Conservation (phyloP, 2,888 invertebrate species). For the Dryadula phaetusa region DNA sequence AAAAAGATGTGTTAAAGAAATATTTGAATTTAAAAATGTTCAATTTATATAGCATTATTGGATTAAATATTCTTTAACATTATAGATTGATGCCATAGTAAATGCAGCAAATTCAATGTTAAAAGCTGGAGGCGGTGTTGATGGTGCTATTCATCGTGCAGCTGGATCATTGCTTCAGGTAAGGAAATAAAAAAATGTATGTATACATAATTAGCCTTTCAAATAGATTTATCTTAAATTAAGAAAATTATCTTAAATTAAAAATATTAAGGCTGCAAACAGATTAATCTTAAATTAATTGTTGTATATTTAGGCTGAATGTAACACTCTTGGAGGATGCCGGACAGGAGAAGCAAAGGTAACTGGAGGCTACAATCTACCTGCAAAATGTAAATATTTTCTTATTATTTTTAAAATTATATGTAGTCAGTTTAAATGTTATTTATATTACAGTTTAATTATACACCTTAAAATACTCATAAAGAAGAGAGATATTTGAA, state of each 20-base stretch:
- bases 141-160: slow-evolving; percentile 94
- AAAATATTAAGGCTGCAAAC: not conserved
- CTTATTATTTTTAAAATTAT: not conserved
- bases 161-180: slow-evolving; percentile 88
- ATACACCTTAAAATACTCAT: slow-evolving; percentile 2
- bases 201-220: not conserved
- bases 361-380: slow-evolving; percentile 91
- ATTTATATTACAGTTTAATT: not conserved
- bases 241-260: no score
- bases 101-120: slow-evolving; percentile 94
- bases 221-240: not conserved
- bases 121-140: slow-evolving; percentile 94
- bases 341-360: slow-evolving; percentile 92
- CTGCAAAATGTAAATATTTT: slow-evolving; percentile 89
- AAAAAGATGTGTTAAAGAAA: not conserved
- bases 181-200: slow-evolving; percentile 26
- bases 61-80: not conserved
- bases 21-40: not conserved
- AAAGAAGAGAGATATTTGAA: no score
- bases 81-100: slow-evolving; percentile 92
- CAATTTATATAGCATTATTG: not conserved
- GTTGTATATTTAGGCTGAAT: slow-evolving; percentile 84
- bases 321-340: slow-evolving; percentile 89
- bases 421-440: not conserved
- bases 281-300: not conserved